Evolutionary conservation across 2,113 vertebrate genomes (phyloP), one percentile per base, ranked within the genome.

Genomic region (Mus pahari): DNA sequence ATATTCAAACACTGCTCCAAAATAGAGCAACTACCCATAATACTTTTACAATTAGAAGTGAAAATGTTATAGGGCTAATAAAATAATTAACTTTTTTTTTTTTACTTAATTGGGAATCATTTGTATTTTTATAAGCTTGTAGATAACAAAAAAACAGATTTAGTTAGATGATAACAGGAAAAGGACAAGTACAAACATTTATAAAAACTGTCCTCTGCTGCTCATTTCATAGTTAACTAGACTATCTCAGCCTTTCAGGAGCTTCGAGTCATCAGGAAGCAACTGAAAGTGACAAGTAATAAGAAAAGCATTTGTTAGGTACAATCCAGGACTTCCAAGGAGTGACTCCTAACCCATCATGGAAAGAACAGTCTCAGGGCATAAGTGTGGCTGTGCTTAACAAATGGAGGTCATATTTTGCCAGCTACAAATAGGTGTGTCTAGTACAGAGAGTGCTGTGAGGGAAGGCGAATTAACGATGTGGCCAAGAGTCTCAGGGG

Each of bases 101-200:
- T 89, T 5, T 79, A 75, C 19, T 81, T 91, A 48, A 14, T 50
- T 89, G 66, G 28, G 66, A 83, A 86, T 88, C 50, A 48, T 7
- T 77, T 45, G 2, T 45, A 74, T 36, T 89, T 89, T 75, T 70
- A 84, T 60, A 81, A 82, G 81, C 5, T 71, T 20, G 0, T 4
- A 75, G 62, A 87, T 45, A 55, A 84, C 7, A 7, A 82, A 79
- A 79, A 94, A 89, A 53, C 31, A 96, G 50, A 86, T 60, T 13
- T 84, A n/a, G 22, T 79, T 58, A 88, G 58, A 95, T n/a, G 58
- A 95, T n/a, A 66, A 74, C 14, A 79, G 31, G 66, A 84, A 84
- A 96, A 75, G 42, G 58, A 26, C 26, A 48, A 82, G 31, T 19
- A 81, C 1, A 91, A 74, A 84, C 12, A 91, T 42, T 73, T 9